Conservation (phyloP, 1,140 invertebrate species). For the Teleogryllus occipitalis region DNA sequence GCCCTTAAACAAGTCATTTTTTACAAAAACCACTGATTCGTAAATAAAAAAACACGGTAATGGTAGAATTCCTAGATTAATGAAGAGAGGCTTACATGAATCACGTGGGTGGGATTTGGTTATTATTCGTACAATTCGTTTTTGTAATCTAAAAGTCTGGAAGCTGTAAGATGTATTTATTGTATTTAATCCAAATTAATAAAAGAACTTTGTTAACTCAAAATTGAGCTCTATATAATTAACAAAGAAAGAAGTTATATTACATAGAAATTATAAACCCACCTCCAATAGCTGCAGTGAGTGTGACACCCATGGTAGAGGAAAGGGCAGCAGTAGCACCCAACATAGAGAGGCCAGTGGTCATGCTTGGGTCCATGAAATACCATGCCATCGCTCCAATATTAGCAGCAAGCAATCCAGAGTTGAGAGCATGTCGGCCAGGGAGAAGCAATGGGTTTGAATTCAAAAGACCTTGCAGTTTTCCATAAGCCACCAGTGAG, state of each 20-base stretch:
- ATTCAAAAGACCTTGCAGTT: conserved; percentile 74
- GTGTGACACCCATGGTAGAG: conserved; percentile 72
- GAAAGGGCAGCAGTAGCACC: conserved; percentile 64
- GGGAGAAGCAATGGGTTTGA: conserved; percentile 73
- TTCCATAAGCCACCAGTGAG: conserved; percentile 83
- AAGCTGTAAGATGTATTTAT: no score
- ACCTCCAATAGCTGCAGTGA: conserved; percentile 85
- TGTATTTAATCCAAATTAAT: no score
- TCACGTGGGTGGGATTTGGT: no score
- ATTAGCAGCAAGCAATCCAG: conserved; percentile 56
- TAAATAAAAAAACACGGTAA: no score
- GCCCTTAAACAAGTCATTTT: no score
- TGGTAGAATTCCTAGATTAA: no score
- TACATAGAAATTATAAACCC: conserved; percentile 12
- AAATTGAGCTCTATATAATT: no score
- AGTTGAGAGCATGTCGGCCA: conserved; percentile 72
- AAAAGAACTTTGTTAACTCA: no score
- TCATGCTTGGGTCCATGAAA: conserved; percentile 53
- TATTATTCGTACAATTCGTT: no score
- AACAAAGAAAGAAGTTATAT: neutral
- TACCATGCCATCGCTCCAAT: conserved; percentile 62
- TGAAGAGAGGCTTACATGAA: no score
- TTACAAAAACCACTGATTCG: no score
- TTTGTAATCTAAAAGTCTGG: no score
- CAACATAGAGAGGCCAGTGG: conserved; percentile 52